Conservation (phyloP, 2,797 vertebrate genomes). For the Sebastes alutus region DNA sequence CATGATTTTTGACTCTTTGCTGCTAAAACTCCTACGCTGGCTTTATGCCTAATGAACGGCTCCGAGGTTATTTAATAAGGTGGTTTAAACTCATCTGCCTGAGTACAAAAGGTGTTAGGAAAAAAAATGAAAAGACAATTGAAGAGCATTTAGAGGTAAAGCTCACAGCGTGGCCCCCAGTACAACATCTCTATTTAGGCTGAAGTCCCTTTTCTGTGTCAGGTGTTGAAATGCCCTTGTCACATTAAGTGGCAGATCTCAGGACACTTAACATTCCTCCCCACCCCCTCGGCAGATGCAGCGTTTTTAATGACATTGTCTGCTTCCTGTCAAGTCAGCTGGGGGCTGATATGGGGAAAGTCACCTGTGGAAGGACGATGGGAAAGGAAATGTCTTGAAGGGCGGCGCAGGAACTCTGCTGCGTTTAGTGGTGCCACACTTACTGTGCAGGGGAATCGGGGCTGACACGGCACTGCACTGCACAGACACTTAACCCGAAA, state of each 20-base stretch:
- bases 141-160: conserved; percentile 59
- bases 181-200: conserved; percentile 36
- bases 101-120: background rate
- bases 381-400: conserved; percentile 50
- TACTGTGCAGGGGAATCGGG: background rate
- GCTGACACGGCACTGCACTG: background rate
- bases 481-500: background rate
- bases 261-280: conserved; percentile 68
- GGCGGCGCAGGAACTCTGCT: conserved; percentile 37
- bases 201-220: conserved; percentile 40
- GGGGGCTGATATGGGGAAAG: conserved; percentile 66
- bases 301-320: conserved; percentile 74
- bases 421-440: background rate
- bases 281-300: conserved; percentile 65
- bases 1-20: background rate
- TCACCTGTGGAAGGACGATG: conserved; percentile 65
- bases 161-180: conserved; percentile 37
- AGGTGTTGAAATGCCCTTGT: conserved; percentile 74
- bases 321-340: conserved; percentile 73
- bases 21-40: background rate
- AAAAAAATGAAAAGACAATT: conserved; percentile 7
- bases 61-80: conserved; percentile 1
- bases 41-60: background rate
- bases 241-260: conserved; percentile 71
- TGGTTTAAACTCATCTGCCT: conserved; percentile 14